phyloP scores from a whole-genome alignment of 2,113 vertebrate species.

The Silurus meridionalis region DNA sequence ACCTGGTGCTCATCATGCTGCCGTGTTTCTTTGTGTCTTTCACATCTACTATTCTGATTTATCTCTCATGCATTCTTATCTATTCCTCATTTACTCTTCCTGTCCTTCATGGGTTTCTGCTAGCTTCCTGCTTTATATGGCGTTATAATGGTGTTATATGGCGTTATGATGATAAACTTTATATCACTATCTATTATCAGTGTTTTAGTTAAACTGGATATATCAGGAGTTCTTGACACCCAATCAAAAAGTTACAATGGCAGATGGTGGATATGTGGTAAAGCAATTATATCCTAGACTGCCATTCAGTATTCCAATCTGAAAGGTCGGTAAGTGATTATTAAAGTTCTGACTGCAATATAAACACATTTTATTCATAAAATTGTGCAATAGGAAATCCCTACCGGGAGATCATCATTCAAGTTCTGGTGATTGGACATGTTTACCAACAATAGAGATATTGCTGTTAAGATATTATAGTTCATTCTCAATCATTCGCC shows the following conservation, averaged over 20 bases:
- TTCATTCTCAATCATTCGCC: neutral
- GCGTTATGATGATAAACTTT: neutral
- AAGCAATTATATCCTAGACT: neutral
- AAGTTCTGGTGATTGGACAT: neutral
- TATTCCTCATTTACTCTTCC: conserved; percentile 45
- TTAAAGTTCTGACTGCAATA: neutral
- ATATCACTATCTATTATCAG: neutral
- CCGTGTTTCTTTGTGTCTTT: conserved; percentile 44
- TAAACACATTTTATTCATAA: neutral
- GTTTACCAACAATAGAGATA: neutral
- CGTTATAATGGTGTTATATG: neutral
- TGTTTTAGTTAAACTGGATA: neutral
- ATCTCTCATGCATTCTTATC: conserved; percentile 63
- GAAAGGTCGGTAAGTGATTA: neutral
- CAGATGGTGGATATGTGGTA: neutral
- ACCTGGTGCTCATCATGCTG: conserved; percentile 45
- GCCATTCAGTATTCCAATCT: neutral
- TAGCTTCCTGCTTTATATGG: neutral
- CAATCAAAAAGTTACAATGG: neutral
- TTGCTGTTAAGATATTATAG: neutral
- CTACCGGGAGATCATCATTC: neutral
- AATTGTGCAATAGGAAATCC: neutral
- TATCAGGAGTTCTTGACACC: neutral
- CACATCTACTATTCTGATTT: conserved; percentile 54
- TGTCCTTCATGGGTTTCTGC: neutral